A percentile compares a stretch with the other conserved stretches of the same genome.
Evolutionary conservation across 2,888 invertebrate genomes (phyloP).

Genomic region (Thumatha senex): DNA sequence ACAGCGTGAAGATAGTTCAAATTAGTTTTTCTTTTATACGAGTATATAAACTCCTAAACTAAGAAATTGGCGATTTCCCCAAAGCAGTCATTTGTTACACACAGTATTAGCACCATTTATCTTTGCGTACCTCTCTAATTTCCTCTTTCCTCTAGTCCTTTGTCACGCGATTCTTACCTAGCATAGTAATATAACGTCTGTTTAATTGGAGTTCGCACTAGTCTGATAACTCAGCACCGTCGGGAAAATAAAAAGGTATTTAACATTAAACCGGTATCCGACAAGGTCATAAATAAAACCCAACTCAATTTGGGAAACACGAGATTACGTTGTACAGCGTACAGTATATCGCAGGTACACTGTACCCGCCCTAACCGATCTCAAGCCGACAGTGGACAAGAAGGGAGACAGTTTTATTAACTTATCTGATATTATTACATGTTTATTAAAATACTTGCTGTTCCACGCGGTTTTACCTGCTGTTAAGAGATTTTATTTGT

Average conservation of each 20-base stretch:
- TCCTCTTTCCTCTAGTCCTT: constrained; percentile 29
- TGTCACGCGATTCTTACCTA: constrained; percentile 30
- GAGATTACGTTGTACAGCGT: constrained; percentile 7
- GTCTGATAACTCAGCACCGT: constrained; percentile 26
- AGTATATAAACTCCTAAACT: no score
- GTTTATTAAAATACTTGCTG: no score
- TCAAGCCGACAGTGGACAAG: background rate
- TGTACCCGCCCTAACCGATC: background rate
- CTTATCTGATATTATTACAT: background rate
- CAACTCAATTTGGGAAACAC: constrained; percentile 30
- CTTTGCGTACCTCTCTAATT: constrained; percentile 32
- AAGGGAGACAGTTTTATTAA: background rate
- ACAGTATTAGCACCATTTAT: constrained; percentile 30
- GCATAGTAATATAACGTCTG: constrained; percentile 32
- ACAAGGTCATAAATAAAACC: constrained; percentile 28
- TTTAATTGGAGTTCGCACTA: constrained; percentile 32
- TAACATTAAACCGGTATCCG: constrained; percentile 21
- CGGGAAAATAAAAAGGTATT: constrained; percentile 29
- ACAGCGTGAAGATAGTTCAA: no score
- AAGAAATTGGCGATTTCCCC: background rate
- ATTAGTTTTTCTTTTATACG: no score
- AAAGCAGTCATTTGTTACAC: constrained; percentile 13
- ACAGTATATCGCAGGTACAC: background rate
- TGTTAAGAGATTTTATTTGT: no score
- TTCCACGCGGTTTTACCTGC: background rate